These are phyloP conservation scores for Physella acuta DNA, from an alignment of 1,140 invertebrate species.

Conservation along the genomic window DNA sequence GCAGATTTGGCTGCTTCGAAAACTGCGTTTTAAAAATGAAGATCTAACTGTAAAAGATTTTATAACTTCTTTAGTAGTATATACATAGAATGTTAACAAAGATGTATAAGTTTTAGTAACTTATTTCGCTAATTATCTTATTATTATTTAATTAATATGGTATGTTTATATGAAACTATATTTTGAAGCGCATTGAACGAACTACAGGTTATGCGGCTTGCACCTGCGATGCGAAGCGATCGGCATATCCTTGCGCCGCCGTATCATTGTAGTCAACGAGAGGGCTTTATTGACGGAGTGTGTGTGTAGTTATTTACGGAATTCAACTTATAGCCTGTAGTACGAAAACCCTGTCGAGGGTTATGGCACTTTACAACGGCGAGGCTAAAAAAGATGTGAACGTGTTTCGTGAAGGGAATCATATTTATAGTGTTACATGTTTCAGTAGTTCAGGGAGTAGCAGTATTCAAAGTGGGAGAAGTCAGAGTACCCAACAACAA, in stretches of 20 bases:
- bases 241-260: background rate
- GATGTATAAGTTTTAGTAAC: too few species aligned
- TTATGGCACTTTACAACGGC: conserved; percentile 12
- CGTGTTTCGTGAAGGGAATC: conserved; percentile 9
- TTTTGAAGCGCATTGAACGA: too few species aligned
- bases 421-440: conserved; percentile 8
- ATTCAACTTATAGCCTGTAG: conserved; percentile 8
- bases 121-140: too few species aligned
- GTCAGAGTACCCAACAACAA: background rate
- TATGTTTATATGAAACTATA: too few species aligned
- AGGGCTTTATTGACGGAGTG: background rate
- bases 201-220: conserved; percentile 4
- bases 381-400: conserved; percentile 16
- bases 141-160: too few species aligned
- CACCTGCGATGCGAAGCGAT: conserved; percentile 11
- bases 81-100: too few species aligned
- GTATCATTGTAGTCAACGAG: conserved; percentile 12
- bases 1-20: too few species aligned
- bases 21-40: too few species aligned
- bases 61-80: too few species aligned
- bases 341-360: background rate
- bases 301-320: conserved; percentile 13
- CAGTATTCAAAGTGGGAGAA: too few species aligned
- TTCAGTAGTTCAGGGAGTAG: conserved; percentile 1
- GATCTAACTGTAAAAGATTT: too few species aligned